Evolutionary conservation across 2,888 invertebrate genomes (phyloP), one percentile per base, ranked within the genome.

Genomic region (Phyto melanocephala): DNA sequence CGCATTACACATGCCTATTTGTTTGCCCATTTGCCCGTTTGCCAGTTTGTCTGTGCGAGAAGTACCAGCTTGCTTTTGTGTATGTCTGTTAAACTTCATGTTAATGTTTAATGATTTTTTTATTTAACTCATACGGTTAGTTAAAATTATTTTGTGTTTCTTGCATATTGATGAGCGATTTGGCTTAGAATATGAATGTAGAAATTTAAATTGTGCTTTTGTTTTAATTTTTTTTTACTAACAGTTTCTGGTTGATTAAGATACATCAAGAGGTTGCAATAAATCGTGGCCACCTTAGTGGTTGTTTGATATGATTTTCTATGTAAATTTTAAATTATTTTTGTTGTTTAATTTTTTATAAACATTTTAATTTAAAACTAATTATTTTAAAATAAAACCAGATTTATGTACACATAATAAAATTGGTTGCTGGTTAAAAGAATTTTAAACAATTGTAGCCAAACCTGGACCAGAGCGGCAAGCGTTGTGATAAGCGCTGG

Each of bases 1-100:
- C 72, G 72, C 72, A 67, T 67, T 65, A 63, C 79, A 72, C 37
- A 63, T 77, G 47, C 42, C 60, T 70, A 54, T 54, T 54, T 54
- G 56, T 33, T 35, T 20, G 20, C 50, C n/a, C n/a, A n/a, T n/a
- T n/a, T n/a, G n/a, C 56, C 68, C 24, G 72, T 42, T 7, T 58
- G 47, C 10, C 17, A 6, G 20, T 54, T n/a, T 10, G 22, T n/a
- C 54, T 52, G 20, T 40, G 35, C 52, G 2, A 45, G 15, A 47
- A 56, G 10, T 42, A 11, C n/a, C n/a, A 20, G 54, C 11, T 10
- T 20, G 37, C 13, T 33, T 35, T 56, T 33, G 17, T 17, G 4
- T 24, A 28, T 37, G 47, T 37, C 35, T 67, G 65, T 67, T 67
- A 76, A 68, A 56, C 63, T 47, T 65, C 65, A 72, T 58, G 65